Conservation (phyloP, 2,113 vertebrate genomes). For the Phrynosoma blainvillii region DNA sequence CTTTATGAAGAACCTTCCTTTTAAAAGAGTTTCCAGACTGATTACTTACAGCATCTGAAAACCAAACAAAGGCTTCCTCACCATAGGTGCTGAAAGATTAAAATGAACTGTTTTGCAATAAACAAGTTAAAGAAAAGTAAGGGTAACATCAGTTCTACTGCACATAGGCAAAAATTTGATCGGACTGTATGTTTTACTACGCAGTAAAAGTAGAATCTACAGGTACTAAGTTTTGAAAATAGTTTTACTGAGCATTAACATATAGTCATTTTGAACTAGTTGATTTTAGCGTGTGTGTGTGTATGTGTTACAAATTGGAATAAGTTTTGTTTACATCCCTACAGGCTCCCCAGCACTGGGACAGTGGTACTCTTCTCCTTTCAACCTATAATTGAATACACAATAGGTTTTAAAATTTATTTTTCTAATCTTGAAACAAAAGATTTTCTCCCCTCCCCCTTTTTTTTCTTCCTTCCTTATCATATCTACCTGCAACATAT, state of each 20-base stretch:
- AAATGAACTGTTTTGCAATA: too few species aligned
- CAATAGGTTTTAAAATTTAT: slow-evolving; percentile 45
- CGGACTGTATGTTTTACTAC: slow-evolving; percentile 4
- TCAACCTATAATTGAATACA: slow-evolving; percentile 83
- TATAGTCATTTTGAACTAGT: slow-evolving; percentile 50
- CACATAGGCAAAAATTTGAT: neutral
- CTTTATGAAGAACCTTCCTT: too few species aligned
- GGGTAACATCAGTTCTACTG: neutral
- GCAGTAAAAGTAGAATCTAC: neutral
- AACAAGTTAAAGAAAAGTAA: too few species aligned
- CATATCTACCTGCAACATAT: slow-evolving; percentile 80
- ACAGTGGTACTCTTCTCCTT: slow-evolving; percentile 55
- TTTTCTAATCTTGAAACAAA: slow-evolving; percentile 84
- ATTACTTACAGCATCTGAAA: too few species aligned
- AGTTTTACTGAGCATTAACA: slow-evolving; percentile 28
- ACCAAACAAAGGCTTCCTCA: too few species aligned
- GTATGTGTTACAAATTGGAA: slow-evolving; percentile 68
- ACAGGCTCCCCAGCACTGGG: slow-evolving; percentile 48
- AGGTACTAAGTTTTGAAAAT: neutral
- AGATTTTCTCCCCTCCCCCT: slow-evolving; percentile 66
- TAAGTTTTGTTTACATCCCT: slow-evolving; percentile 14
- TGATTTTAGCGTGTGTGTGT: slow-evolving; percentile 47
- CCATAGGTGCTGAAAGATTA: too few species aligned
- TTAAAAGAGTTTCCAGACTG: too few species aligned
- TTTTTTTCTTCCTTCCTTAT: slow-evolving; percentile 59